Evolutionary conservation across 2,113 vertebrate species (phyloP).

Genomic region (Girardinichthys multiradiatus): DNA sequence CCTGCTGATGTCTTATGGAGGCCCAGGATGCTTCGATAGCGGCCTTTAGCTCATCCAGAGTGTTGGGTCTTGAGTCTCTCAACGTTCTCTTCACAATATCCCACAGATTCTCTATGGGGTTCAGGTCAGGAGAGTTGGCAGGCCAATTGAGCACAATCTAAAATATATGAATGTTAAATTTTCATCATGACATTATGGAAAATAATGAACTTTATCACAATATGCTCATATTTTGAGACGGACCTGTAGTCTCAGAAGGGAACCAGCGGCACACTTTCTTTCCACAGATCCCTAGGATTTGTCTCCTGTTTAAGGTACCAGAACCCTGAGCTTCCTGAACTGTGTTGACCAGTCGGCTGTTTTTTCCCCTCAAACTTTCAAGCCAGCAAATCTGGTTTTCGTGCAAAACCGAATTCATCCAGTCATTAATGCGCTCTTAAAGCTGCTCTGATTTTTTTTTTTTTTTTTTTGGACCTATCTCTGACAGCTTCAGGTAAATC

Average conservation of each 20-base stretch:
- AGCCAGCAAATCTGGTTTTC: neutral
- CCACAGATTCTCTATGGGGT: too few relatives aligned
- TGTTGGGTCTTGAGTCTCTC: too few relatives aligned
- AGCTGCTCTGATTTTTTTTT: conserved; percentile 10
- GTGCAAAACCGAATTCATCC: neutral
- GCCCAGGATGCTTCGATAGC: too few relatives aligned
- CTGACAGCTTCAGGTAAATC: neutral
- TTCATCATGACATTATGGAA: too few relatives aligned
- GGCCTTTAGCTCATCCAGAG: too few relatives aligned
- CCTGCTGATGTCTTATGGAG: too few relatives aligned
- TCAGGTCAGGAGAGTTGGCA: too few relatives aligned
- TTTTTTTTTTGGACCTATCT: neutral
- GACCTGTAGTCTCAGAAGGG: conserved; percentile 18
- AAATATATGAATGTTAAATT: too few relatives aligned
- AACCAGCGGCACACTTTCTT: conserved; percentile 5
- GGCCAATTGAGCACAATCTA: too few relatives aligned
- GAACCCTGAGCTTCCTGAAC: neutral
- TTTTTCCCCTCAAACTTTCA: neutral
- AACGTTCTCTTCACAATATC: too few relatives aligned
- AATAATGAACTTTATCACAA: too few relatives aligned
- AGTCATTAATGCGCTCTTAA: neutral
- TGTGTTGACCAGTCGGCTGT: neutral
- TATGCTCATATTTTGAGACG: too few relatives aligned
- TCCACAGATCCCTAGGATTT: neutral
- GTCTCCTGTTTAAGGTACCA: neutral